These are phyloP conservation scores for Coregonus suidteri DNA, from an alignment of 2,797 vertebrate species.

Conservation along the genomic window DNA sequence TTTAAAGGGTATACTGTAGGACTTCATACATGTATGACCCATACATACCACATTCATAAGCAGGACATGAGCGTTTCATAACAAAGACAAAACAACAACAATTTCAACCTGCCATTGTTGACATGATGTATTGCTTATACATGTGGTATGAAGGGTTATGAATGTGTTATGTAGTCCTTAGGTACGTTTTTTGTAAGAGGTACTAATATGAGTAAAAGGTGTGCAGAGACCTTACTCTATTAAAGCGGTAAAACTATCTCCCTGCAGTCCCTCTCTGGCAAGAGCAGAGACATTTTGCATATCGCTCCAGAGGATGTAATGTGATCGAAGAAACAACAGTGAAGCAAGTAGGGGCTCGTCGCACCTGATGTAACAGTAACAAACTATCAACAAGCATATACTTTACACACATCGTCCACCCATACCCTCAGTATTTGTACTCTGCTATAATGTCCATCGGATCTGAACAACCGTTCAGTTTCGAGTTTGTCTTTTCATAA, in stretches of 20 bases:
- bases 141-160: background rate
- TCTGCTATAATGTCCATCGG: background rate
- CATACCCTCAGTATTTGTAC: background rate
- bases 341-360: conserved; percentile 6
- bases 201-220: background rate
- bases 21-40: background rate
- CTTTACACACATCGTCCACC: background rate
- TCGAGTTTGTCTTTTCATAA: background rate
- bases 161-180: background rate
- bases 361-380: background rate
- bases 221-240: background rate
- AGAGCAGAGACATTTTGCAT: conserved; percentile 23
- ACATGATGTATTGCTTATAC: background rate
- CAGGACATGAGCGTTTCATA: background rate
- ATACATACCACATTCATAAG: background rate
- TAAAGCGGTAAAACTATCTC: background rate
- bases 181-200: background rate
- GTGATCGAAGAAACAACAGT: conserved; percentile 16
- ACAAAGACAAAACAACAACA: background rate
- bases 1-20: background rate
- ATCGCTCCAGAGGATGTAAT: conserved; percentile 14
- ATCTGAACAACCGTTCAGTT: background rate
- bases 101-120: background rate
- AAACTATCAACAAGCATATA: background rate
- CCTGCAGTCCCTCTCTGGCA: background rate